Base-by-base conservation (phyloP, 2,113 vertebrate species). In the Ciconia boyciana region DNA sequence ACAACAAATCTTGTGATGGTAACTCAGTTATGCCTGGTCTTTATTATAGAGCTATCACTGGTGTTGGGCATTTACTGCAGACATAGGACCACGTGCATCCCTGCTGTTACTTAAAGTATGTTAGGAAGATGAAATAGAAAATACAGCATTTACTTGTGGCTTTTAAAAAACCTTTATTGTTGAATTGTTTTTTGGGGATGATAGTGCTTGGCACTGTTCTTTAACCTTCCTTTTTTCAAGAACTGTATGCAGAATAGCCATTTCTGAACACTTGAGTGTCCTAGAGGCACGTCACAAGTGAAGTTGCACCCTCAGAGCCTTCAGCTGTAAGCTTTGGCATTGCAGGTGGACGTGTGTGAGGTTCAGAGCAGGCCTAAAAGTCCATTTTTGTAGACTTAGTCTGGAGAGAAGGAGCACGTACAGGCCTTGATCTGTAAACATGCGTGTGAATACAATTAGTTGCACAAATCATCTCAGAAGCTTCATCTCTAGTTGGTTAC, bases 271-370 rank as follows among this genome's bases (percentile, higher is more conserved):
- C 34, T 39, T 60, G 25, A 41, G 44, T 28, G 29, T 32, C 58
- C 22, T 26, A 19, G 43, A 83, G 54, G 15, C 15, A 18, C 8
- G 3, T 62, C 49, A 43, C 26, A 49, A 70, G n/a, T 28, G 36
- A 78, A 57, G 34, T 5, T 81, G 65, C 14, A 44, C 12, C 22
- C 34, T 70, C 13, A 24, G 62, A 24, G 24, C 49, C 43, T 86
- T 36, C 28, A 34, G 26, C 66, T 79, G 4, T 51, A 39, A 36
- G 69, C 28, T 61, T 24, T 58, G 34, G 36, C 34, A 36, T 43
- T 5, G 2, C 54, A 39, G 61, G 21, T 36, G 26, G 58, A 19
- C 2, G 0, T 12, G 10, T 64, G 9, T 0, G 0, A 9, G 21
- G 8, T 29, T 87, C 54, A 57, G 68, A 57, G 61, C 14, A 74